phyloP scores from a whole-genome alignment of 2,113 vertebrate species.

The Cinclus cinclus region DNA sequence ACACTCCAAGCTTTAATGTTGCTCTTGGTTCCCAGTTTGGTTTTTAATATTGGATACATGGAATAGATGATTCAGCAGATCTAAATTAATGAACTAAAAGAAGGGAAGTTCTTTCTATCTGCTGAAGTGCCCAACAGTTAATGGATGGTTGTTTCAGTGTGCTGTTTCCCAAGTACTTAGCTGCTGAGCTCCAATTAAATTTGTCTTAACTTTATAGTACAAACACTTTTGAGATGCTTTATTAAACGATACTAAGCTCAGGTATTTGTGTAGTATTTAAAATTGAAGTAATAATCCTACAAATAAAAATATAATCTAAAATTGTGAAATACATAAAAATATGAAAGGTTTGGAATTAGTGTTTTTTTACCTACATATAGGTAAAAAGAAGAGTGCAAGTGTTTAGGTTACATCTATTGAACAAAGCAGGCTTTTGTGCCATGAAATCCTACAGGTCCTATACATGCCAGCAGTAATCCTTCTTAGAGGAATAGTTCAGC shows the following conservation, averaged over 20 bases:
- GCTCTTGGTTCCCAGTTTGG: not conserved
- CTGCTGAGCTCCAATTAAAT: not conserved
- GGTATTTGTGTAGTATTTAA: not conserved
- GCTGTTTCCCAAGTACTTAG: not conserved
- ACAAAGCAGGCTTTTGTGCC: conserved; percentile 10
- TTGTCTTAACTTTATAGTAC: not conserved
- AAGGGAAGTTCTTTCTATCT: not conserved
- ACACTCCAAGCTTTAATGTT: not conserved
- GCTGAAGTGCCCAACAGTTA: not conserved
- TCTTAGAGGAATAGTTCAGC: not conserved
- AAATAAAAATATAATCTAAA: not conserved
- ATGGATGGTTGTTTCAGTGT: not conserved
- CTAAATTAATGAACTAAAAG: not conserved
- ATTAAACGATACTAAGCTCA: not conserved
- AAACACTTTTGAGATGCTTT: not conserved
- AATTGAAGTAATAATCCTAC: not conserved
- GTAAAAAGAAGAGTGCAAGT: not conserved
- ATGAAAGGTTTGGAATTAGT: not conserved
- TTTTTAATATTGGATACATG: not conserved
- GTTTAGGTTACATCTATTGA: not conserved
- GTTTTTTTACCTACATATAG: not conserved
- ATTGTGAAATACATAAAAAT: not conserved
- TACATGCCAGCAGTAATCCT: not conserved
- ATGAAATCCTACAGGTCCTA: not conserved
- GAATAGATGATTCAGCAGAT: not conserved